phyloP scores from a whole-genome alignment of 2,888 invertebrate genomes.

The Torymus auratus region DNA sequence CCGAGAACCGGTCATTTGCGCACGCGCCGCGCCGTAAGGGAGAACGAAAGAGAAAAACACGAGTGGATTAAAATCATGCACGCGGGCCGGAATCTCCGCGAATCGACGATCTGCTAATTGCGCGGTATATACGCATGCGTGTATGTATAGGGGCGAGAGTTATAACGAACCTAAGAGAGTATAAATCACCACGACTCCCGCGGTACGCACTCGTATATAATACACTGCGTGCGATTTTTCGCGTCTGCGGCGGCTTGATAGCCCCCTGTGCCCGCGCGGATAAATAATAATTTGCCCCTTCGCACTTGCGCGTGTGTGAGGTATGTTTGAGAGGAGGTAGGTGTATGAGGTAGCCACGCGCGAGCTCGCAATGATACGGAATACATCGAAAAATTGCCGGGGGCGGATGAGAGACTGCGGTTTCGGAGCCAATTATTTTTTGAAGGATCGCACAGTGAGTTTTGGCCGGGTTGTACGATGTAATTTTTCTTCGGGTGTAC shows the following conservation, averaged over 20 bases:
- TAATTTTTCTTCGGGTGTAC: too few species aligned
- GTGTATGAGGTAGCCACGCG: too few species aligned
- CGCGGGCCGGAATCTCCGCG: constrained; percentile 48
- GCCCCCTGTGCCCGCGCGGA: neutral
- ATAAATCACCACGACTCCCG: constrained; percentile 48
- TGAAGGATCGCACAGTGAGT: too few species aligned
- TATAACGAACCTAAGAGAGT: constrained; percentile 41
- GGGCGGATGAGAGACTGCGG: too few species aligned
- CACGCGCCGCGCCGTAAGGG: neutral
- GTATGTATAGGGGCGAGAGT: constrained; percentile 3
- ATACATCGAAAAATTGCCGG: too few species aligned
- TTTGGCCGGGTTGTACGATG: too few species aligned
- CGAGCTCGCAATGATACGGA: too few species aligned
- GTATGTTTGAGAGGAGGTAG: too few species aligned
- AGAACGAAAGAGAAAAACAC: neutral
- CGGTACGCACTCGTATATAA: constrained; percentile 26
- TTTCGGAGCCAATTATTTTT: too few species aligned
- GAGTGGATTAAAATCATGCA: constrained; percentile 63
- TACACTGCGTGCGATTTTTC: constrained; percentile 30
- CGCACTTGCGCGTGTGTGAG: neutral
- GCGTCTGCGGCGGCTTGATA: constrained; percentile 18
- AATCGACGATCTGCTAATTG: constrained; percentile 64
- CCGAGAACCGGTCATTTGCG: constrained; percentile 61
- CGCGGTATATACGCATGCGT: constrained; percentile 43
- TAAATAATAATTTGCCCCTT: constrained; percentile 49